These are phyloP conservation scores for Meandrina meandrites DNA, from an alignment of 92 coral and sea anemone genomes.

Conservation along the genomic window DNA sequence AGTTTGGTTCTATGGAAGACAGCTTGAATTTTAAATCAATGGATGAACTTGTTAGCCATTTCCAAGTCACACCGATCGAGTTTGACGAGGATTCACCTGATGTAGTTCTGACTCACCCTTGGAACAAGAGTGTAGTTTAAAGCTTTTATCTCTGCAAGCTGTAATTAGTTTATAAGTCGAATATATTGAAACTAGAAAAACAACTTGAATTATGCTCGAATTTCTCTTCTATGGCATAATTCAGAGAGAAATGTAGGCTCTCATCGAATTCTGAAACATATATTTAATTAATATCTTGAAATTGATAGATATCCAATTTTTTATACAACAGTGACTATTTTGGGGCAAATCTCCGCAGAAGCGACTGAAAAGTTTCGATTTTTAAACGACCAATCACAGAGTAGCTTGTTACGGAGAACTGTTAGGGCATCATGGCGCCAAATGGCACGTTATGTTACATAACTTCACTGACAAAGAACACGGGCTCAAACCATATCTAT, in stretches of 20 bases:
- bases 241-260: too few species aligned
- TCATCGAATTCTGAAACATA: too few species aligned
- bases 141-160: background rate
- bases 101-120: slow-evolving; percentile 69
- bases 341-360: background rate
- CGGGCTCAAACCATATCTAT: too few species aligned
- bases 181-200: background rate
- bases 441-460: background rate
- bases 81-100: slow-evolving; percentile 82
- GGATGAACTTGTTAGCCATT: slow-evolving; percentile 74
- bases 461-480: background rate
- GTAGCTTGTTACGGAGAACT: background rate
- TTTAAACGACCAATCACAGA: background rate
- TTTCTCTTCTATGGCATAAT: background rate
- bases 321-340: background rate
- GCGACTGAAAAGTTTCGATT: background rate
- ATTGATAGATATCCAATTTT: background rate
- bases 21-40: slow-evolving; percentile 62
- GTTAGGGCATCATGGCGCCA: background rate
- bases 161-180: background rate
- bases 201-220: background rate
- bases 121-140: slow-evolving; percentile 61
- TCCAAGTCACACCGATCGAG: slow-evolving; percentile 81
- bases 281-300: too few species aligned
- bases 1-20: slow-evolving; percentile 68